Percentiles rank a stretch among this genome's conserved stretches.
Conservation (phyloP, 2,797 vertebrate genomes). For the Botia almorhae region DNA sequence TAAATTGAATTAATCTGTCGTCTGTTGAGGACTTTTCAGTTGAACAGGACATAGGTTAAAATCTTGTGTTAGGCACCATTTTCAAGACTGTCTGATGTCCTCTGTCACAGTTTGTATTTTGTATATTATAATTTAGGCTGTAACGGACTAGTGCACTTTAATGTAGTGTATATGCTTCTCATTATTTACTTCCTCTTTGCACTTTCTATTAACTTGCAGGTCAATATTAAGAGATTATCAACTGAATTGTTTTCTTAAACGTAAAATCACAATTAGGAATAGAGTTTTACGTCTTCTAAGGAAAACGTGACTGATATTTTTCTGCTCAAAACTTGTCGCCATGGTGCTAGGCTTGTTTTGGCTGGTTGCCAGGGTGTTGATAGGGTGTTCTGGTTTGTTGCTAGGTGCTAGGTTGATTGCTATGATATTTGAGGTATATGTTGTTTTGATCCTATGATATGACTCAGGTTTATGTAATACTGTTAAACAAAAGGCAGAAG, state of each 20-base stretch:
- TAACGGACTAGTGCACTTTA: constrained; percentile 29
- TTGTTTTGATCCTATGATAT: too few relatives aligned
- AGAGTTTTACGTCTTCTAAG: neutral
- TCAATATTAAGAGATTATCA: neutral
- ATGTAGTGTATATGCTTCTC: constrained; percentile 18
- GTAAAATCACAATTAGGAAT: neutral
- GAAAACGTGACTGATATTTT: neutral
- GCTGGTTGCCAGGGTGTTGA: neutral
- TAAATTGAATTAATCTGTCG: neutral
- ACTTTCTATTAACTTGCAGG: constrained; percentile 40
- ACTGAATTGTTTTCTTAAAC: neutral
- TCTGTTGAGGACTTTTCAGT: neutral
- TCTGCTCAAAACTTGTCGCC: neutral
- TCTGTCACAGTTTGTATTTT: neutral
- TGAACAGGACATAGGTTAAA: neutral
- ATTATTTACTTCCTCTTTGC: constrained; percentile 44
- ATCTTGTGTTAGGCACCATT: neutral
- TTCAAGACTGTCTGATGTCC: constrained; percentile 1
- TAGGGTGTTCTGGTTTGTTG: too few relatives aligned
- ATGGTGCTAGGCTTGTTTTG: neutral
- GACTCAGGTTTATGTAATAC: too few relatives aligned
- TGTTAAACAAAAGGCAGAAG: neutral
- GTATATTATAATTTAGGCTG: constrained; percentile 4
- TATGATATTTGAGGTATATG: neutral
- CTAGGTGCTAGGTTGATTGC: too few relatives aligned